phyloP scores from a whole-genome alignment of 2,113 vertebrate genomes.

The Cochlearius cochlearius region DNA sequence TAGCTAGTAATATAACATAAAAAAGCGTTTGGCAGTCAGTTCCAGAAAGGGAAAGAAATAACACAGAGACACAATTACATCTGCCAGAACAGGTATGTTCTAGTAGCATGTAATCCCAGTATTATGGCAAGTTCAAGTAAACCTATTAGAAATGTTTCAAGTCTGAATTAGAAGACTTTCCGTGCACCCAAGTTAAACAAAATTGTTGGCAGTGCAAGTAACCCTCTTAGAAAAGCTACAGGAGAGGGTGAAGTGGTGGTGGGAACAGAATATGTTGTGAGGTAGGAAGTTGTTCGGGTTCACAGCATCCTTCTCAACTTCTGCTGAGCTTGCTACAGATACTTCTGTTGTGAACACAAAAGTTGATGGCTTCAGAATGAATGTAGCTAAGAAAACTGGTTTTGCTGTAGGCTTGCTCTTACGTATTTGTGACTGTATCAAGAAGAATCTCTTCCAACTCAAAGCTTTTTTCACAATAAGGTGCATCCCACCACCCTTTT shows the following conservation, averaged over 20 bases:
- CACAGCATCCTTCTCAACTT: not conserved
- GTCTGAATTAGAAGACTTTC: not conserved
- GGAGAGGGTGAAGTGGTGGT: not conserved
- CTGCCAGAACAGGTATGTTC: not conserved
- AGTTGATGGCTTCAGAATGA: not conserved
- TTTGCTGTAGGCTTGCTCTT: not conserved
- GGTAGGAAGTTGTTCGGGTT: not conserved
- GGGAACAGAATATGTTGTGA: not conserved
- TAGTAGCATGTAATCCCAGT: not conserved
- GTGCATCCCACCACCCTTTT: not conserved
- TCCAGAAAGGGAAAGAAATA: not conserved
- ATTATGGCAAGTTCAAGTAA: not conserved
- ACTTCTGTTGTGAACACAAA: not conserved
- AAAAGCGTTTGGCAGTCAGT: not conserved
- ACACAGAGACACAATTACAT: not conserved
- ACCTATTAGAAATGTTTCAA: not conserved
- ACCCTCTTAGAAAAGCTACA: not conserved
- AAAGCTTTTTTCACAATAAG: not conserved
- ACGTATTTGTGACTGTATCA: not conserved
- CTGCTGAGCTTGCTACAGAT: not conserved
- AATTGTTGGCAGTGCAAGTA: not conserved
- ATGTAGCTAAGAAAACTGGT: not conserved
- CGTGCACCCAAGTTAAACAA: not conserved
- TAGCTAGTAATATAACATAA: not conserved
- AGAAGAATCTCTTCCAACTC: not conserved